Base-by-base conservation (phyloP, 2,113 vertebrate genomes). In the Rhinogobius similis region DNA sequence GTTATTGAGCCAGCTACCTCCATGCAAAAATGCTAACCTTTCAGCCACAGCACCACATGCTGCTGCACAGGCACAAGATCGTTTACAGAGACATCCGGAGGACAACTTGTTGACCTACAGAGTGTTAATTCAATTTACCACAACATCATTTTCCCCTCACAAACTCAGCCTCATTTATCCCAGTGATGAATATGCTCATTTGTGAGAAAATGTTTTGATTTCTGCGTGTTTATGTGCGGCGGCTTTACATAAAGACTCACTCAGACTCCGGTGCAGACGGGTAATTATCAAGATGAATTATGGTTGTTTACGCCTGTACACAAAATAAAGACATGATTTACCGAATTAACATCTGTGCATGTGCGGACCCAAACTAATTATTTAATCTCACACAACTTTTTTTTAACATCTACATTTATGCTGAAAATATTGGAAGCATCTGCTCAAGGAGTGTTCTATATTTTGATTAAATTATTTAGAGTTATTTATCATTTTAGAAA, bases 211-310 rank as follows among this genome's bases (percentile, higher is more conserved):
- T 36, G 27, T 32, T 36, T 61, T 38, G 58, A 61, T 61, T 61
- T 38, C 58, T 36, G 27, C 6, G 14, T 59, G 27, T 59, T 59
- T 36, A 59, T 59, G 6, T 59, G 56, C 27, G 18, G 18, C 18
- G n/a, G 58, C 58, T 61, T 36, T 61, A 61, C 58, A 61, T 61
- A 61, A 61, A 61, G 27, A 20, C 58, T 32, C 58, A 32, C 29
- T 61, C 58, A 32, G 27, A 18, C 58, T 36, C 29, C 18, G 23
- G 11, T 36, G 16, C 27, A 61, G 58, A 36, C 29, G 7, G 14
- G 58, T 61, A 36, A 61, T 61, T 61, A 61, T 32, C 29, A 21
- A 36, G 58, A 61, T 61, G 58, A 61, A 61, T 61, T 38, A 61
- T 61, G 32, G 18, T 4, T 61, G 58, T 61, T 61, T 61, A 61